These are phyloP conservation scores for Euglossa dilemma DNA, from an alignment of 1,140 invertebrate genomes.

Conservation along the genomic window DNA sequence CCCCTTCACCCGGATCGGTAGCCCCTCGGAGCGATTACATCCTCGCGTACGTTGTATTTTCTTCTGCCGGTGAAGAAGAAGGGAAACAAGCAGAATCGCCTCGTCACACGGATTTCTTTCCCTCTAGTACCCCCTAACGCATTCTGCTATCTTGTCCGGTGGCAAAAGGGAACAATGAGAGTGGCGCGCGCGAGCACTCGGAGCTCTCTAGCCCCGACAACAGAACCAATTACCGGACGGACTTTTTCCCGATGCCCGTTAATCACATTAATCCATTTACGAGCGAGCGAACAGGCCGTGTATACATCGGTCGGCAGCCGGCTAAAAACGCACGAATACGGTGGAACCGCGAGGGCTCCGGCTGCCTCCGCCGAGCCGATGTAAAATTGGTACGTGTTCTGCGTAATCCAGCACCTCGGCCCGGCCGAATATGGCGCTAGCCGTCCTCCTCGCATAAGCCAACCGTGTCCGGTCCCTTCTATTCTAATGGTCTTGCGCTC, in stretches of 20 bases:
- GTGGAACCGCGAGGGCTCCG: not conserved
- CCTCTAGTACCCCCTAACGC: conserved; percentile 2
- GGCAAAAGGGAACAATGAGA: conserved; percentile 37
- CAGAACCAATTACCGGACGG: conserved; percentile 47
- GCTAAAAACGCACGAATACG: conserved; percentile 41
- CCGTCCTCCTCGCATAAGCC: conserved; percentile 13
- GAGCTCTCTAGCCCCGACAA: conserved; percentile 23
- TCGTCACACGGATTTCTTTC: conserved; percentile 35
- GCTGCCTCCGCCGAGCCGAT: conserved; percentile 24
- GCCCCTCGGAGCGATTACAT: conserved; percentile 2
- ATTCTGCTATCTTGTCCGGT: conserved; percentile 39
- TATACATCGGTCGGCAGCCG: conserved; percentile 1
- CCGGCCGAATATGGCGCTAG: conserved; percentile 46
- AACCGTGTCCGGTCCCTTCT: conserved; percentile 15
- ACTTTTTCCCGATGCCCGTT: conserved; percentile 43
- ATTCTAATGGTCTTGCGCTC: conserved; percentile 34
- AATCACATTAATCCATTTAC: conserved; percentile 57
- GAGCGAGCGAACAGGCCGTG: conserved; percentile 27
- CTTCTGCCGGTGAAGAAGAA: not conserved
- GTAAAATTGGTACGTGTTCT: conserved; percentile 58
- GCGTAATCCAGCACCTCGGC: conserved; percentile 55
- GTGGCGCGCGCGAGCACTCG: not conserved
- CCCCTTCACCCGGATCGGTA: too few species aligned
- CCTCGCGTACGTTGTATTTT: conserved; percentile 10
- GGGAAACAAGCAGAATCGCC: conserved; percentile 5